Percentiles rank a stretch among this genome's conserved stretches.
phyloP scores from a whole-genome alignment of 2,113 vertebrate species.

The Anguilla japonica region DNA sequence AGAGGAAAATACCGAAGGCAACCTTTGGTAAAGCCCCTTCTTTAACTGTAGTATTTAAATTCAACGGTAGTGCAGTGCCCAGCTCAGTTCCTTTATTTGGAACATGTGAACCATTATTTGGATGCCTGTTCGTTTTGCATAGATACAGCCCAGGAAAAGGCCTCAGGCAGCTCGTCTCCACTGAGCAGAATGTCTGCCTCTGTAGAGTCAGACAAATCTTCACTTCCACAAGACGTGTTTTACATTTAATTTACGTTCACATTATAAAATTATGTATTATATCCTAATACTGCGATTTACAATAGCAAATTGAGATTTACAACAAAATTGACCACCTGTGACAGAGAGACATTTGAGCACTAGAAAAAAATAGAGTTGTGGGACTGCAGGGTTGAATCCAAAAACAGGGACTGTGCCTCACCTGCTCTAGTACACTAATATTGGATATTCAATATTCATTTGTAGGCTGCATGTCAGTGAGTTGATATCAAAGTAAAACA shows the following conservation, averaged over 20 bases:
- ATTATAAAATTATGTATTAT: neutral
- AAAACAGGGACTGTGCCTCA: neutral
- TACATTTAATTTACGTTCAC: neutral
- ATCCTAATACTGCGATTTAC: neutral
- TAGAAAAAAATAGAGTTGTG: too few relatives aligned
- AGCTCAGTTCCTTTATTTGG: slow-evolving; percentile 43
- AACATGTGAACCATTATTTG: too few relatives aligned
- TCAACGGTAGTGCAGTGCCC: slow-evolving; percentile 27
- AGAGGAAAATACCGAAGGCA: too few relatives aligned
- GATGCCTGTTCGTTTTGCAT: slow-evolving; percentile 18
- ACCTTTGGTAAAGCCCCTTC: too few relatives aligned
- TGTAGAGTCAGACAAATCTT: neutral
- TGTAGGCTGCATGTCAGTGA: neutral
- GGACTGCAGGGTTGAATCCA: neutral
- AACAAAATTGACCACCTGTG: neutral
- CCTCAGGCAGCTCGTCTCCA: neutral
- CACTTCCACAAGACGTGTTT: neutral
- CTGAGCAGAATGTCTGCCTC: neutral
- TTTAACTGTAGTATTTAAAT: neutral
- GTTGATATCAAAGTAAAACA: neutral
- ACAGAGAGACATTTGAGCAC: neutral
- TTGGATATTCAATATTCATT: too few relatives aligned
- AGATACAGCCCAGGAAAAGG: slow-evolving; percentile 16
- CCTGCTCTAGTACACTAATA: neutral
- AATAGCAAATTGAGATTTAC: neutral